Conservation (phyloP, 2,888 invertebrate genomes). For the Melanchra persicariae region DNA sequence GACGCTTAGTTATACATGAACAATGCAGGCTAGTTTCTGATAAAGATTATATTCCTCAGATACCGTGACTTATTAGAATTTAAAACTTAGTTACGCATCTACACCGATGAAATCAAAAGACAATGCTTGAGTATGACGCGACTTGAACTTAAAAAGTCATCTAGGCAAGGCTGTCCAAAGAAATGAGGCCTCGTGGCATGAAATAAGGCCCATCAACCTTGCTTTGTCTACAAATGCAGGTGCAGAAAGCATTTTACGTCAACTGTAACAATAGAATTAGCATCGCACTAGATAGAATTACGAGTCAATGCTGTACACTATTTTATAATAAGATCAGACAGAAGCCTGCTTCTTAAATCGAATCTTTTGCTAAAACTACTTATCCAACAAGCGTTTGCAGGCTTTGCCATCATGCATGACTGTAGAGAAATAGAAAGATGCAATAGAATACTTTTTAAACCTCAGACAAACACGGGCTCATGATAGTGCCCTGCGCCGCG, state of each 20-base stretch:
- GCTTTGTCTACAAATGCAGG: constrained; percentile 44
- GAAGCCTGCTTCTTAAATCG: neutral
- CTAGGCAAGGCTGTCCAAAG: constrained; percentile 33
- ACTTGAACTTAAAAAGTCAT: constrained; percentile 38
- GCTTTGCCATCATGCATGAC: neutral
- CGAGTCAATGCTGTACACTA: neutral
- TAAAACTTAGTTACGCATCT: constrained; percentile 14
- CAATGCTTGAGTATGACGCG: constrained; percentile 43
- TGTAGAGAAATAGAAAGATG: neutral
- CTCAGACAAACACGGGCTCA: neutral
- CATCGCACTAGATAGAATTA: neutral
- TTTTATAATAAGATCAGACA: neutral
- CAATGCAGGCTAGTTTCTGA: constrained; percentile 29
- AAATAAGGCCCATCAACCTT: constrained; percentile 46
- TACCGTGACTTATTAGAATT: constrained; percentile 24
- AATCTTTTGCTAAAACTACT: neutral
- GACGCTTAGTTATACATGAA: constrained; percentile 16
- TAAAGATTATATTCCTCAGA: constrained; percentile 32
- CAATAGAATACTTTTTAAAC: neutral
- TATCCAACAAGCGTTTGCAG: neutral
- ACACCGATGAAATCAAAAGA: constrained; percentile 12
- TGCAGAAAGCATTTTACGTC: constrained; percentile 45
- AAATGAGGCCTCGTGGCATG: constrained; percentile 14
- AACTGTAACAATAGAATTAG: constrained; percentile 30
- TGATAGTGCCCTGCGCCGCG: neutral